Evolutionary conservation across 2,113 vertebrate species (phyloP).

Genomic region (Pachycephala philippinensis): DNA sequence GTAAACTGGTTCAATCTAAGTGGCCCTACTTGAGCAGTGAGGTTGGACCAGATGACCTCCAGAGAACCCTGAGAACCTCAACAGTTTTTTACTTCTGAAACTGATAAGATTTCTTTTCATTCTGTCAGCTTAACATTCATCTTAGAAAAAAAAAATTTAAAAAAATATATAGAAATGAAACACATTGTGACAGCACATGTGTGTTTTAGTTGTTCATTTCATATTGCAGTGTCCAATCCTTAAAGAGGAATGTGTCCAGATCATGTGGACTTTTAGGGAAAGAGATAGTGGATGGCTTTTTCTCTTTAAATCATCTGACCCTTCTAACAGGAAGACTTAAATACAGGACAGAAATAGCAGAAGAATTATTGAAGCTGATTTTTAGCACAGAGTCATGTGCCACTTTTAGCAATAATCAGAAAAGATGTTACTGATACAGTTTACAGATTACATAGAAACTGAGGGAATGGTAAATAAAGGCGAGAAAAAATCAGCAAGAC

Average conservation of each 20-base stretch:
- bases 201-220: background rate
- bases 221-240: background rate
- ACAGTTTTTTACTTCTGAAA: background rate
- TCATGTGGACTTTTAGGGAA: background rate
- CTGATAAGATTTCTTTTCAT: background rate
- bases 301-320: background rate
- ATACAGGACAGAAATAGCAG: background rate
- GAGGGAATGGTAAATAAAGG: background rate
- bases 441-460: background rate
- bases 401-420: background rate
- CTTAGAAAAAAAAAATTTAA: background rate
- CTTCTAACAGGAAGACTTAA: background rate
- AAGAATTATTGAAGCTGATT: background rate
- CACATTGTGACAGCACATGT: too few relatives aligned
- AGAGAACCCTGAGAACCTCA: background rate
- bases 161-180: background rate
- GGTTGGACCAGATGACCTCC: background rate
- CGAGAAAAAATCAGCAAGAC: background rate
- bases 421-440: background rate
- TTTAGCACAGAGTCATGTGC: background rate
- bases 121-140: background rate
- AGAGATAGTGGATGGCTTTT: background rate
- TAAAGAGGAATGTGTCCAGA: background rate
- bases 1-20: background rate
- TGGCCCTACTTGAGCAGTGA: background rate